These are phyloP conservation scores for Nansenia antarctica DNA, from an alignment of 2,113 vertebrate species.

Conservation along the genomic window DNA sequence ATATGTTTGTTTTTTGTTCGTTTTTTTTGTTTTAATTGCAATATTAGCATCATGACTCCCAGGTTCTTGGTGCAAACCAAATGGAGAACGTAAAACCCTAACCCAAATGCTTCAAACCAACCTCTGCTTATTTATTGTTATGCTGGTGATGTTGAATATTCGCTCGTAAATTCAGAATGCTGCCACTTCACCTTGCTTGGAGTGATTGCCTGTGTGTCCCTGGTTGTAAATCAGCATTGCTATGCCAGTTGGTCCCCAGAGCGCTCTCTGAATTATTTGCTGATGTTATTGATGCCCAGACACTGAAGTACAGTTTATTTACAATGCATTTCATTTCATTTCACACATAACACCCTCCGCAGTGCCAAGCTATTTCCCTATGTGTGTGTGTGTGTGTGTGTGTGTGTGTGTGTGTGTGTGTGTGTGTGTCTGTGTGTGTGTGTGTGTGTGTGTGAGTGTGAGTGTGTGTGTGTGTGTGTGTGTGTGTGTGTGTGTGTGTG, in stretches of 20 bases:
- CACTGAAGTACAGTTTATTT: conserved; percentile 33
- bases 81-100: not conserved
- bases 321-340: conserved; percentile 27
- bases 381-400: too few species aligned
- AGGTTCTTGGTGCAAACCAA: not conserved
- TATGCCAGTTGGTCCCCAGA: not conserved
- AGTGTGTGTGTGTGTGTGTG: too few species aligned
- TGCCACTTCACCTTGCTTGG: conserved; percentile 30
- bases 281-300: conserved; percentile 32
- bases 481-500: too few species aligned
- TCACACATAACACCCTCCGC: too few species aligned
- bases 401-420: too few species aligned
- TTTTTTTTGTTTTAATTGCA: too few species aligned
- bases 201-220: conserved; percentile 26
- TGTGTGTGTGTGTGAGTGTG: too few species aligned
- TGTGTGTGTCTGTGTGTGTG: too few species aligned
- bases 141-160: conserved; percentile 25
- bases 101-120: conserved; percentile 5
- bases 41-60: too few species aligned
- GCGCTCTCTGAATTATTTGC: not conserved
- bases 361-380: too few species aligned
- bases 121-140: conserved; percentile 29
- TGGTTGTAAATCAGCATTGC: conserved; percentile 37
- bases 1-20: too few species aligned
- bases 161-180: conserved; percentile 46